A percentile compares a stretch with the other conserved stretches of the same genome.
These are phyloP conservation scores for Sterrhoptilus dennistouni DNA, from an alignment of 2,113 vertebrate genomes.

Conservation along the genomic window DNA sequence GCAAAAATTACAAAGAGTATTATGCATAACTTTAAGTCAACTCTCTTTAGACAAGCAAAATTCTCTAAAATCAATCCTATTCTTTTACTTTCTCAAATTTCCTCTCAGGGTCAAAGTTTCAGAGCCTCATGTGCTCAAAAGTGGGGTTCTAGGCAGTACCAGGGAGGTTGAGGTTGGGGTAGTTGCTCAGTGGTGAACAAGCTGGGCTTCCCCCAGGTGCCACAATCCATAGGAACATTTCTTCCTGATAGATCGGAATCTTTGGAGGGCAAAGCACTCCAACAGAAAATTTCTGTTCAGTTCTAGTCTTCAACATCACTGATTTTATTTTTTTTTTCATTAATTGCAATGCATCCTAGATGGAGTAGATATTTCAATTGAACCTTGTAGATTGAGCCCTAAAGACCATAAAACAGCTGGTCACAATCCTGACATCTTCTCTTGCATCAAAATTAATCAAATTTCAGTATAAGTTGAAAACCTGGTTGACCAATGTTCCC, in stretches of 20 bases:
- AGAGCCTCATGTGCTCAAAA: accelerated
- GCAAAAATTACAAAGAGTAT: neutral
- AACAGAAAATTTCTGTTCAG: neutral
- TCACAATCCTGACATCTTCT: neutral
- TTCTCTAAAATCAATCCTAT: neutral
- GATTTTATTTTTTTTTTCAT: neutral
- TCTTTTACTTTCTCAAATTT: neutral
- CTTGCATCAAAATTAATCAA: neutral
- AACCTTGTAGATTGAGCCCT: neutral
- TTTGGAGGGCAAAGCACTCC: neutral
- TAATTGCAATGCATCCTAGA: neutral
- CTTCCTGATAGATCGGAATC: neutral
- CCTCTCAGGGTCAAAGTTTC: neutral
- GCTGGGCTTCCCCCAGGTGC: neutral
- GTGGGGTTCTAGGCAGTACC: neutral
- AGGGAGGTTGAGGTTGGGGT: neutral
- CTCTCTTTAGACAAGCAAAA: neutral
- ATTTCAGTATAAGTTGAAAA: neutral
- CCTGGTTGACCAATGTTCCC: neutral
- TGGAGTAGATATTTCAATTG: neutral
- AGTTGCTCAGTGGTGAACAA: neutral
- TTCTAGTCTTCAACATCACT: neutral
- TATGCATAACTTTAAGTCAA: neutral
- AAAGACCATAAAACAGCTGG: neutral
- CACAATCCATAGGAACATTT: neutral